Evolutionary conservation across 2,888 invertebrate species (phyloP), one percentile per base, ranked within the genome.

Genomic region (Ecliptopera silaceata): DNA sequence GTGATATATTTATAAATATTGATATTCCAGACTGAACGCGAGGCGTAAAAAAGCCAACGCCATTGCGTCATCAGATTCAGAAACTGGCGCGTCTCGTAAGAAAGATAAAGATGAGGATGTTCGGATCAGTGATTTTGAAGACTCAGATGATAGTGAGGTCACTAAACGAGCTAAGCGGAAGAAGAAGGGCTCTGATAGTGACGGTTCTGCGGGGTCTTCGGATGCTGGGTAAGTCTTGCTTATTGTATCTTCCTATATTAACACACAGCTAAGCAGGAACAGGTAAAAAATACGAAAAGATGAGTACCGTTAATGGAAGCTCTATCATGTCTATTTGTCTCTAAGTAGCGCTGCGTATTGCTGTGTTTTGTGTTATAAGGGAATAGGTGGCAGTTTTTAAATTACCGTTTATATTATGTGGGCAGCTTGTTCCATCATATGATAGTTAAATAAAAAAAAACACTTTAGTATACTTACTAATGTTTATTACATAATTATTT

Each of bases 41-140:
- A 84, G 73, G 53, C 84, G 91, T 32, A 88, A 88, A 59, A 90
- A 90, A 70, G 74, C 74, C 15, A 72, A 77, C 61, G 80, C 85
- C 1, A 87, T 91, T 38, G 56, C 56, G 3, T 58, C 58, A 20
- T 58, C 58, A 11, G 58, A 86, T 60, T 89, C 88, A 0, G 91
- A 90, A 42, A 85, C 75, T 6, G 87, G 85, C 0, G 73, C 80
- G 1, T 80, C 84, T 0, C 77, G 78, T 3, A 77, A 72, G 52
- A 82, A 81, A 11, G 74, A 73, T n/a, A 82, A 82, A 10, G 74
- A 75, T 13, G 60, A 56, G 1, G 68, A 63, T 2, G 74, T 60
- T 0, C 76, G 61, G 43, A 4, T 79, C 44, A 90, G 88, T 56
- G 91, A 90, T 64, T 90, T 89, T 48, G 89, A 88, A 5, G 87